Evolutionary conservation across 2,113 vertebrate species (phyloP), one percentile per base, ranked within the genome.

Genomic region (Strigops habroptila): DNA sequence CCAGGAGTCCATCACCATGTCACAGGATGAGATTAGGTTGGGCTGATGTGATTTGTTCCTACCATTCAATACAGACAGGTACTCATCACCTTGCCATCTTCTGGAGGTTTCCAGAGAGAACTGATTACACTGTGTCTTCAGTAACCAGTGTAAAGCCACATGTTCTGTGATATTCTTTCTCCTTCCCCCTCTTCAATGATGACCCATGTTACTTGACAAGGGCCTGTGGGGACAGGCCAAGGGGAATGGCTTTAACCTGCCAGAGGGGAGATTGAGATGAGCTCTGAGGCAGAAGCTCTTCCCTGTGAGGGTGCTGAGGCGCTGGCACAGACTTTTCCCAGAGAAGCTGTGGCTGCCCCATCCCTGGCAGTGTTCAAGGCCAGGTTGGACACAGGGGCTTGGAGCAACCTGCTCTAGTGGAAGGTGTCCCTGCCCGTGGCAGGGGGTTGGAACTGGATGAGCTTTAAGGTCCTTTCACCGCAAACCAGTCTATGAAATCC

Each of bases 61-160:
- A 18, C 70, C n/a, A n/a, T 70, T 88, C 55, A 31, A 70, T 23
- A 0, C 35, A 12, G 60, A 37, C 14, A 1, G 1, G 65, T 82
- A 21, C 39, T 59, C 57, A 77, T 53, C 12, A 1, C 78, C 69
- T 84, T 1, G 1, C 69, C 88, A 18, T 55, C 79, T 92, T 62
- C 92, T 55, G 65, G 46, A 70, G 35, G 49, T 35, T 94, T 85
- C 80, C 83, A 74, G 24, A 57, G 53, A 43, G 39, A 65, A 85
- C 25, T 14, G 49, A 74, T 90, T 76, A 62, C 5, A 3, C 35
- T 3, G 3, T n/a, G 35, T 5, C 69, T 76, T 51, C 52, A 51
- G 53, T 8, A 6, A 8, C 18, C 0, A 0, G n/a, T 10, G 43
- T 25, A 33, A 57, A 70, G 59, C 21, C n/a, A 22, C 43, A 44